Evolutionary conservation across 1,140 invertebrate genomes (phyloP), one percentile per base, ranked within the genome.

Genomic region (Globodera ellingtonae): DNA sequence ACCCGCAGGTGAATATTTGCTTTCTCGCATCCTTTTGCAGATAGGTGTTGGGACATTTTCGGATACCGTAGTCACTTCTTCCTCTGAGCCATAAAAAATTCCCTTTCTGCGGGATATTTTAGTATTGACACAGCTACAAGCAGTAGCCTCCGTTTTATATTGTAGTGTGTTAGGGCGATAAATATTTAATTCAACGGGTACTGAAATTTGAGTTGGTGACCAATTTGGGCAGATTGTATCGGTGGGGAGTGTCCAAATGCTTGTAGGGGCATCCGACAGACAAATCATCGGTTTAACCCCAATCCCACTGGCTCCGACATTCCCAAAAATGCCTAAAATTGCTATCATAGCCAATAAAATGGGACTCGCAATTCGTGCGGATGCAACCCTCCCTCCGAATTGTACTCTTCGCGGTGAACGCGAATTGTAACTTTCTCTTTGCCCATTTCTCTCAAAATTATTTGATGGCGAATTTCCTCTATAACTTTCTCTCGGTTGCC

Each of bases 221-320:
- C 73, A 75, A 52, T 56, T 44, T n/a, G 73, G 73, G 21, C 73
- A 75, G 13, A 75, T 75, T 5, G 73, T 13, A 4, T 75, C 73
- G 8, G 15, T 24, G 15, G 73, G 73, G 0, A 75, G 24, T 44
- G 46, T 18, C 73, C 73, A 59, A 59, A 59, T 59, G 18, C 56
- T 59, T 10, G 15, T 59, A 6, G 56, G 56, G 5, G 56, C 56
- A 13, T 75, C 62, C 21, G 24, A 15, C 7, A 75, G 47, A 48
- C 73, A 75, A 10, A 75, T 50, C 73, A 75, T 75, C 3, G 73
- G 73, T 15, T 52, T 75, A 15, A 21, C 44, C 6, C 15, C 10
- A 9, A 48, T 46, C 21, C 3, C n/a, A 15, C 6, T 18, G 13
- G 48, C 73, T 24, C 3, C 6, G 8, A 24, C 15, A 24, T 24